These are phyloP conservation scores for Decapterus maruadsi DNA, from an alignment of 2,797 vertebrate species.

Conservation along the genomic window DNA sequence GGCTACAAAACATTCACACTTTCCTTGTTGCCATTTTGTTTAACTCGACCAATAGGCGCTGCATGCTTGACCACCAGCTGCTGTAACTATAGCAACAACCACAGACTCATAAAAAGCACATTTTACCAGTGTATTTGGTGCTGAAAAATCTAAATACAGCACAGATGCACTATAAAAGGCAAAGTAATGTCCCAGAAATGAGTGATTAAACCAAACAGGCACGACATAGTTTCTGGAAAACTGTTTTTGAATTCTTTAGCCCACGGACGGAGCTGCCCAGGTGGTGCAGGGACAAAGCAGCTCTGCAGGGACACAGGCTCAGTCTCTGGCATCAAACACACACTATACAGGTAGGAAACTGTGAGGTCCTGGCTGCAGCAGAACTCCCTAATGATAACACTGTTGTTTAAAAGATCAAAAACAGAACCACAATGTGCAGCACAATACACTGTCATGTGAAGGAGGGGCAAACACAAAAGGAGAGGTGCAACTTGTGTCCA, in stretches of 20 bases:
- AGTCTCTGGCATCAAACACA: conserved; percentile 11
- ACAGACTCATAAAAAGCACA: neutral
- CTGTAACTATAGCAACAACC: conserved; percentile 56
- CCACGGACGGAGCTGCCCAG: neutral
- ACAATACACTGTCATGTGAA: neutral
- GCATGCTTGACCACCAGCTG: conserved; percentile 27
- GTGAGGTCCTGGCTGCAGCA: conserved; percentile 24
- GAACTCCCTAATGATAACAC: conserved; percentile 20
- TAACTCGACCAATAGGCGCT: neutral
- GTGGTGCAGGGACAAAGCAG: neutral
- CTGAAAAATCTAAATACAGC: neutral
- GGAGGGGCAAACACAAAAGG: conserved; percentile 5
- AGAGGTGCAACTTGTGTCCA: neutral
- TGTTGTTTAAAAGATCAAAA: conserved; percentile 42
- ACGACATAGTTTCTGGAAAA: neutral
- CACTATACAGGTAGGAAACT: conserved; percentile 33
- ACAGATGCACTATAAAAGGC: neutral
- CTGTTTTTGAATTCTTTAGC: neutral
- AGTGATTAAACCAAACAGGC: neutral
- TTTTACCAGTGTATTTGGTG: neutral
- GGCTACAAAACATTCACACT: conserved; percentile 6
- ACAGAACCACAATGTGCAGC: neutral
- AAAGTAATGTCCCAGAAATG: neutral
- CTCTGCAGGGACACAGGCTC: conserved; percentile 1
- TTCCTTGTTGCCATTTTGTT: conserved; percentile 13